Evolutionary conservation across 2,888 invertebrate species (phyloP).

Genomic region (Ametastegia equiseti): DNA sequence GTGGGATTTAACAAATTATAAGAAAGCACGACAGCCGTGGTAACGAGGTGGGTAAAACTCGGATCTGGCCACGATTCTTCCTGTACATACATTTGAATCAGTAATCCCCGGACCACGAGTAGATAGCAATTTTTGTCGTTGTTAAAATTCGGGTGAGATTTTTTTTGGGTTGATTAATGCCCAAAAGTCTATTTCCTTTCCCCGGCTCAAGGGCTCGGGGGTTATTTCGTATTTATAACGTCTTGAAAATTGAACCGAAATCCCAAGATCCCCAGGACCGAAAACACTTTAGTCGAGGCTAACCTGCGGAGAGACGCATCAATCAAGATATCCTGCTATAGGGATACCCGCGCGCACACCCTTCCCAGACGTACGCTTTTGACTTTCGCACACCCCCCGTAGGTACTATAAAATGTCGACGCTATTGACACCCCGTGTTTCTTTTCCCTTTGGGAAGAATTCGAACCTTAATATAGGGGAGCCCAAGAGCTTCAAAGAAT

Average conservation of each 20-base stretch:
- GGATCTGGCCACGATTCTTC: not conserved
- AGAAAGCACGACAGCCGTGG: conserved; percentile 29
- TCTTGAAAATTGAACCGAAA: conserved; percentile 44
- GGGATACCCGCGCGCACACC: no score
- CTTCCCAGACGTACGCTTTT: not conserved
- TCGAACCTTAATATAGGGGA: no score
- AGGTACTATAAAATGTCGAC: no score
- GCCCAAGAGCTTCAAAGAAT: not conserved
- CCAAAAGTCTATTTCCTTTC: no score
- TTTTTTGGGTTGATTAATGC: no score
- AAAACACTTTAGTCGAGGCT: conserved; percentile 43
- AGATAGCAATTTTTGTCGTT: no score
- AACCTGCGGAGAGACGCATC: conserved; percentile 62
- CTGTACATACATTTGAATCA: not conserved
- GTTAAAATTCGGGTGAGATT: not conserved
- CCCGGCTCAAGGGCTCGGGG: not conserved
- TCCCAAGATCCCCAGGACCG: conserved; percentile 42
- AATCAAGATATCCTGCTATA: conserved; percentile 66
- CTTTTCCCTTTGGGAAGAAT: no score
- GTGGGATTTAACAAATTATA: conserved; percentile 44
- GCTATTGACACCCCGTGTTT: not conserved
- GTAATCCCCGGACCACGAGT: not conserved
- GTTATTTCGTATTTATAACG: conserved; percentile 41
- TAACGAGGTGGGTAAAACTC: conserved; percentile 21
- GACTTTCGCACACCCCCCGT: not conserved